phyloP scores from a whole-genome alignment of 1,140 invertebrate species.

The Elysia chlorotica region DNA sequence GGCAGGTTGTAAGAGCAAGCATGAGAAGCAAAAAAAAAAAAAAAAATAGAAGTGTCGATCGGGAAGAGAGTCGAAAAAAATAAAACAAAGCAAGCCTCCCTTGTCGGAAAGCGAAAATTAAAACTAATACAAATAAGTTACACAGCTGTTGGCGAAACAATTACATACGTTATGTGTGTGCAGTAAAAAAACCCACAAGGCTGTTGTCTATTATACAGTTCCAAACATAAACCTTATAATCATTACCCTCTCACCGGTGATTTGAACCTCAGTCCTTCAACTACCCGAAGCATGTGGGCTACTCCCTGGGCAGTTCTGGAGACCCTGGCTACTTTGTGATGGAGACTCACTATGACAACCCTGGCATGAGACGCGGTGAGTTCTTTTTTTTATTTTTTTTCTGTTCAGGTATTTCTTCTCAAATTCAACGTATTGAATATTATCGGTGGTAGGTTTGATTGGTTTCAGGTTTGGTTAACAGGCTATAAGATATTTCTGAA shows the following conservation, averaged over 20 bases:
- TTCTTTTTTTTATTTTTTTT: too few species aligned
- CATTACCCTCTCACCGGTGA: too few species aligned
- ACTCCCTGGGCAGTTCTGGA: conserved; percentile 17
- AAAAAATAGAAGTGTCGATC: background rate
- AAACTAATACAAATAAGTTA: background rate
- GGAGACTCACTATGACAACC: conserved; percentile 38
- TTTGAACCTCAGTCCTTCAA: conserved; percentile 25
- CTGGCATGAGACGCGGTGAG: conserved; percentile 18
- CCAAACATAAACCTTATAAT: too few species aligned
- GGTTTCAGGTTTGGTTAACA: too few species aligned
- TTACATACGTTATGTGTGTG: background rate
- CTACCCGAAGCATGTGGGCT: conserved; percentile 30
- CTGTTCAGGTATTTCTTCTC: too few species aligned
- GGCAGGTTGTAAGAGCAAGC: background rate
- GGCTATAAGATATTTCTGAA: too few species aligned
- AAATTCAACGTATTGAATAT: too few species aligned
- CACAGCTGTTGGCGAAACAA: background rate
- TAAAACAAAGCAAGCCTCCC: background rate
- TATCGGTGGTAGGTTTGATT: too few species aligned
- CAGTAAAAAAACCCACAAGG: too few species aligned
- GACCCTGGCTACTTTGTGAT: conserved; percentile 27
- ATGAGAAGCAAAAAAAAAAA: background rate
- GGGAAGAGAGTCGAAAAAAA: background rate
- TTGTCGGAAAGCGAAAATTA: background rate
- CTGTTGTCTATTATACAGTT: too few species aligned